Evolutionary conservation across 1,140 invertebrate species (phyloP).

Genomic region (Archivesica marissinica): DNA sequence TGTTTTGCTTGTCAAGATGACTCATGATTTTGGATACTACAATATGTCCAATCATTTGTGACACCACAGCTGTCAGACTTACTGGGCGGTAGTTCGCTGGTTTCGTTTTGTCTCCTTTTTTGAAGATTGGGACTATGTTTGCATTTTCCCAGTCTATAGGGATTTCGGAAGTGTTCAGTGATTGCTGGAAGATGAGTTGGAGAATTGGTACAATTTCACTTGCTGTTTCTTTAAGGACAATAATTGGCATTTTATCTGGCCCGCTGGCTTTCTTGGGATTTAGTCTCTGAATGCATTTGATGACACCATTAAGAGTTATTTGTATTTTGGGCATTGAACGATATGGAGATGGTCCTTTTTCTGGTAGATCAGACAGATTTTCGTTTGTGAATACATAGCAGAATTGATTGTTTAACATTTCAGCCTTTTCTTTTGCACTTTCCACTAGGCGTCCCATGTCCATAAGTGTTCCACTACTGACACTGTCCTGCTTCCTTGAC

Average conservation of each 20-base stretch:
- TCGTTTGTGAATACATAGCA: constrained; percentile 30
- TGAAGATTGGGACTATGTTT: constrained; percentile 30
- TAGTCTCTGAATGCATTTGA: not conserved
- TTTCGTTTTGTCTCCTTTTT: constrained; percentile 30
- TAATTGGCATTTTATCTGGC: constrained; percentile 17
- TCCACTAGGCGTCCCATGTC: not conserved
- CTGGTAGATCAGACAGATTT: constrained; percentile 22
- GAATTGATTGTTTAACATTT: constrained; percentile 33
- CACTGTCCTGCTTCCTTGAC: constrained; percentile 24
- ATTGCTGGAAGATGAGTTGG: not conserved
- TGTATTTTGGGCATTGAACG: not conserved
- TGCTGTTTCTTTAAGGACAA: not conserved
- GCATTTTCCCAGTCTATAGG: constrained; percentile 10
- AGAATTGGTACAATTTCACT: not conserved
- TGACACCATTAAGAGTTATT: not conserved
- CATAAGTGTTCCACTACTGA: constrained; percentile 45
- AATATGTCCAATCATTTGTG: constrained; percentile 31
- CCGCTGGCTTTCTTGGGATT: constrained; percentile 28
- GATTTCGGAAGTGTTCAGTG: not conserved
- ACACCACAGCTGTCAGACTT: constrained; percentile 25
- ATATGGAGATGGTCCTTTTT: not conserved
- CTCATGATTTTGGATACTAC: constrained; percentile 49
- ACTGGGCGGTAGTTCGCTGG: constrained; percentile 32
- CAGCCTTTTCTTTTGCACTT: not conserved
- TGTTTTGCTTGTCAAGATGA: constrained; percentile 44